Evolutionary conservation across 1,140 invertebrate species (phyloP).

Genomic region (Rhagoletis pomonella): DNA sequence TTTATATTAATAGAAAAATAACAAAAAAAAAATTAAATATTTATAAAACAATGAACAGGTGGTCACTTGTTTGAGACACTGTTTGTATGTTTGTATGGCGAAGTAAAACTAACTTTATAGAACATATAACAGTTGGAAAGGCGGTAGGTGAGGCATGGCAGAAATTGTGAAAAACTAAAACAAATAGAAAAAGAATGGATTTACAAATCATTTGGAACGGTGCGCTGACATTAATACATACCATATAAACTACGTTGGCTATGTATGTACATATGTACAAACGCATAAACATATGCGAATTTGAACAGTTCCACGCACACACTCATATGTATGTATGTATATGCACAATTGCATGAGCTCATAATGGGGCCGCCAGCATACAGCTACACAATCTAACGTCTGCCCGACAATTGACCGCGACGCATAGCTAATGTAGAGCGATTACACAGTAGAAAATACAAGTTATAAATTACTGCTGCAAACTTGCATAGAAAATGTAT

Average conservation of each 20-base stretch:
- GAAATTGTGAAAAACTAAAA: neutral
- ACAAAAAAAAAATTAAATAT: no score
- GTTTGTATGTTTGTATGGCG: neutral
- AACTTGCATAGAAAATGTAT: no score
- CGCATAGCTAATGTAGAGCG: conserved; percentile 12
- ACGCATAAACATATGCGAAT: conserved; percentile 18
- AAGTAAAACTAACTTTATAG: neutral
- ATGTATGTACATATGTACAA: neutral
- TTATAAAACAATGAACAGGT: no score
- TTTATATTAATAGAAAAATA: no score
- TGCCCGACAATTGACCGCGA: neutral
- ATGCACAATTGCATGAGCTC: neutral
- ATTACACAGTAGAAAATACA: neutral
- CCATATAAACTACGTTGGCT: no score
- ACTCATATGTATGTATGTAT: neutral
- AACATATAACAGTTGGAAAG: neutral
- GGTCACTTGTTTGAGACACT: no score
- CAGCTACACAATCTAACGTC: neutral
- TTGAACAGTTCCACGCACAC: conserved; percentile 4
- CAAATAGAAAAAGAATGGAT: conserved; percentile 20
- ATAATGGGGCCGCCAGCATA: neutral
- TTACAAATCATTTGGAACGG: conserved; percentile 20
- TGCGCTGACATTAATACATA: neutral
- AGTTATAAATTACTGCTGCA: no score
- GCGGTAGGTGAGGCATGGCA: neutral